phyloP scores from a whole-genome alignment of 2,888 invertebrate species.

The Pemphredon lugubris region DNA sequence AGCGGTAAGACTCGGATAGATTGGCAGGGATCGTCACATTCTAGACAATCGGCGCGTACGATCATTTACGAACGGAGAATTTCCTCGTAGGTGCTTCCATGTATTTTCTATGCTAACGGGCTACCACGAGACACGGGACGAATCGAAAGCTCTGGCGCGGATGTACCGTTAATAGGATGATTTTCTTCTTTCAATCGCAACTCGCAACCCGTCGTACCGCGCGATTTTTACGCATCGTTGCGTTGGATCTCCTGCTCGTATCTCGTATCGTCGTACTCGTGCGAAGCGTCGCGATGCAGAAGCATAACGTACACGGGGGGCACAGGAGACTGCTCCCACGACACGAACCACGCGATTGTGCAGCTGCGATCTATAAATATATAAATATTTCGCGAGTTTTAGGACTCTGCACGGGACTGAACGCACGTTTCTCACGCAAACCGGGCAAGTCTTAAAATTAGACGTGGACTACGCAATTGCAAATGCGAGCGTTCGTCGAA shows the following conservation, averaged over 20 bases:
- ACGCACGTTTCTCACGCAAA: conserved; percentile 30
- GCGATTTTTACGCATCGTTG: conserved; percentile 54
- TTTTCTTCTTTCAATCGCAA: conserved; percentile 30
- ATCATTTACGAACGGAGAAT: too few species aligned
- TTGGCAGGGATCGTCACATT: too few species aligned
- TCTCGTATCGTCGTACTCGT: too few species aligned
- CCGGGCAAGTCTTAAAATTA: too few species aligned
- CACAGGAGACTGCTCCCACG: conserved; percentile 25
- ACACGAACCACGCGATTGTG: conserved; percentile 46
- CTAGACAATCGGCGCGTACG: too few species aligned
- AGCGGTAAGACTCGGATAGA: too few species aligned
- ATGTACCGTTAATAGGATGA: conserved; percentile 47
- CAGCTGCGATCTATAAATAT: conserved; percentile 74
- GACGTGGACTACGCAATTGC: conserved; percentile 30
- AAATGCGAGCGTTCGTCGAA: background rate
- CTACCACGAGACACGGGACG: conserved; percentile 11
- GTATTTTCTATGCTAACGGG: background rate
- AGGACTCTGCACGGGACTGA: conserved; percentile 17
- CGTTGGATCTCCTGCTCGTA: conserved; percentile 39
- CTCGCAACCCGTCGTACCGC: conserved; percentile 5
- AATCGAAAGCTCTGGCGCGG: conserved; percentile 43
- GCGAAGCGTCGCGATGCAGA: too few species aligned
- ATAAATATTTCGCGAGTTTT: conserved; percentile 70
- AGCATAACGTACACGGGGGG: background rate
- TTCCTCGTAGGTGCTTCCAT: too few species aligned